A percentile compares a stretch with the other conserved stretches of the same genome.
Evolutionary conservation across 2,797 vertebrate species (phyloP).

Genomic region (Tragopan temminckii): DNA sequence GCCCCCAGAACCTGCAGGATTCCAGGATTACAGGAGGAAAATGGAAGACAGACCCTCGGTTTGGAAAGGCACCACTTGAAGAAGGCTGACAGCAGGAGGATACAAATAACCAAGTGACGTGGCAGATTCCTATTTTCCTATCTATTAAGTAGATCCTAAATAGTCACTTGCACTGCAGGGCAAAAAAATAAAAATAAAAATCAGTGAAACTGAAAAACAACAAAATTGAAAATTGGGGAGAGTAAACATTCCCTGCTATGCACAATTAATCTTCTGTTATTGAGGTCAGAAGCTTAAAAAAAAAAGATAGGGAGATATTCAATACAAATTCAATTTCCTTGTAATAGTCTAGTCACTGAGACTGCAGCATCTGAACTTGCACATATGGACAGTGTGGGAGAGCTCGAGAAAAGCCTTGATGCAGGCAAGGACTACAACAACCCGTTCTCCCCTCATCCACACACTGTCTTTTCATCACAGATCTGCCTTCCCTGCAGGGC

Average conservation of each 20-base stretch:
- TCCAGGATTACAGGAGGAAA: accelerated
- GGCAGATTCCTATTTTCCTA: background rate
- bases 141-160: background rate
- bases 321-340: too few relatives aligned
- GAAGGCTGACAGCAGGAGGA: background rate
- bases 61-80: accelerated
- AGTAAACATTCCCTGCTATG: background rate
- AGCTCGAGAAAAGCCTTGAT: background rate
- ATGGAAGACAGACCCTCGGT: background rate
- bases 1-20: background rate
- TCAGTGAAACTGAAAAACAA: background rate
- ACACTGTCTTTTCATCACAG: background rate
- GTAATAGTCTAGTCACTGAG: background rate
- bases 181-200: background rate
- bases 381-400: background rate
- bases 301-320: too few relatives aligned
- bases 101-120: accelerated
- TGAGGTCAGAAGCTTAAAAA: background rate
- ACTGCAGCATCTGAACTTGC: background rate
- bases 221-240: background rate
- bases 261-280: background rate
- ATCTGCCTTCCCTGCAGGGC: too few relatives aligned
- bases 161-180: background rate
- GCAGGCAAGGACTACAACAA: background rate
- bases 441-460: background rate